Percentiles rank a stretch among this genome's conserved stretches.
These are phyloP conservation scores for Xenus cinereus DNA, from an alignment of 2,113 vertebrate species.

Conservation along the genomic window DNA sequence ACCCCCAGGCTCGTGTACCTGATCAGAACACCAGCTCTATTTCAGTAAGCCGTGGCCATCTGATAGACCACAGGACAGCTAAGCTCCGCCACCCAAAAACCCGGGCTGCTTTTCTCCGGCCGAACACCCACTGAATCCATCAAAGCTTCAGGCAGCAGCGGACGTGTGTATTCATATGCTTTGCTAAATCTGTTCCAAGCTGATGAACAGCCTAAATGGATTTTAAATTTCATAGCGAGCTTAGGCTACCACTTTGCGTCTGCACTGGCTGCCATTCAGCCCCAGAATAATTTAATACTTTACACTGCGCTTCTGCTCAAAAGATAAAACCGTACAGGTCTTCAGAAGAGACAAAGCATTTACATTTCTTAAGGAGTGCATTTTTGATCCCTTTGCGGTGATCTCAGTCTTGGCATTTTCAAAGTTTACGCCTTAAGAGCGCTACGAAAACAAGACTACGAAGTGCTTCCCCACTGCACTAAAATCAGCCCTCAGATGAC, in stretches of 20 bases:
- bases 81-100: constrained; percentile 2
- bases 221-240: constrained; percentile 60
- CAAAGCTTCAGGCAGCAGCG: constrained; percentile 39
- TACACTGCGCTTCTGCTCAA: background rate
- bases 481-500: background rate
- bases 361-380: background rate
- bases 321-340: background rate
- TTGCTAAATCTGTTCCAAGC: constrained; percentile 65
- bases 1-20: background rate
- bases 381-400: constrained; percentile 2
- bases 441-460: background rate
- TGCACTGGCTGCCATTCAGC: constrained; percentile 21
- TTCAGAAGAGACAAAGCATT: constrained; percentile 29
- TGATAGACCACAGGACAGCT: background rate
- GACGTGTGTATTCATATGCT: constrained; percentile 34
- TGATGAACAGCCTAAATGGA: constrained; percentile 63
- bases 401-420: background rate
- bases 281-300: constrained; percentile 42
- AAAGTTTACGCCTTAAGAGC: background rate
- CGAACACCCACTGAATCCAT: background rate
- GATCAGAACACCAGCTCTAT: background rate
- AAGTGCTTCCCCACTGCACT: background rate
- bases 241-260: constrained; percentile 39
- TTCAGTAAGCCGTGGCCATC: background rate
- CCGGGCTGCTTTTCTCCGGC: constrained; percentile 4